These are phyloP conservation scores for Plusia festucae DNA, from an alignment of 2,888 invertebrate genomes.

Conservation along the genomic window DNA sequence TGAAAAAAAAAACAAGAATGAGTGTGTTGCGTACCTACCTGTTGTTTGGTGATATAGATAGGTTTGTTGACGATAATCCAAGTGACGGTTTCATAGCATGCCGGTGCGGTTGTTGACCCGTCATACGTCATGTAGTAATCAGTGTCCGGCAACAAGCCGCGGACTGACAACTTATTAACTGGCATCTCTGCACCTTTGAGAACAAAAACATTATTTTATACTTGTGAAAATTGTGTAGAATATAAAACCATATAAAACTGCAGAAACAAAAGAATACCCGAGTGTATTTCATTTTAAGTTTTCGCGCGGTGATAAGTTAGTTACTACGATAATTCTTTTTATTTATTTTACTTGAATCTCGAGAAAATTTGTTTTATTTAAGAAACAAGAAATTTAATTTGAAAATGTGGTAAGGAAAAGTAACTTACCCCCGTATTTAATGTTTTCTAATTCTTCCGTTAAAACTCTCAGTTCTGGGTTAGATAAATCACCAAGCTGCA, in stretches of 20 bases:
- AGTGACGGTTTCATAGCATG: slow-evolving; percentile 99
- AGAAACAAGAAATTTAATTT: neutral
- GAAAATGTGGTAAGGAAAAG: neutral
- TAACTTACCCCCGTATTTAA: slow-evolving; percentile 96
- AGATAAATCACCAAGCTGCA: slow-evolving; percentile 97
- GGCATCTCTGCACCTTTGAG: slow-evolving; percentile 94
- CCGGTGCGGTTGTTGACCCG: slow-evolving; percentile 98
- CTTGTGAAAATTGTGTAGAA: neutral
- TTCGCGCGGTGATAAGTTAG: slow-evolving; percentile 28
- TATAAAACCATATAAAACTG: slow-evolving; percentile 4
- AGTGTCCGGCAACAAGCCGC: slow-evolving; percentile 97
- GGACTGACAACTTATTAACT: slow-evolving; percentile 95
- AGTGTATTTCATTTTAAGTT: slow-evolving; percentile 54
- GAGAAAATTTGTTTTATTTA: slow-evolving; percentile 17
- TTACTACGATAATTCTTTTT: slow-evolving; percentile 30
- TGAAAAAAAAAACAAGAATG: slow-evolving; percentile 8
- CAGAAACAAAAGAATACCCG: slow-evolving; percentile 3
- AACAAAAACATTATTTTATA: neutral
- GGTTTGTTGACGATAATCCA: slow-evolving; percentile 99
- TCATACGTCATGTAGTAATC: slow-evolving; percentile 99
- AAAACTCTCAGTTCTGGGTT: slow-evolving; percentile 97
- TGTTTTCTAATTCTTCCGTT: slow-evolving; percentile 97
- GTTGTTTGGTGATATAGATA: slow-evolving; percentile 98
- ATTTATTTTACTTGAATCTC: neutral
- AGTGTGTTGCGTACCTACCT: slow-evolving; percentile 90